Evolutionary conservation across 2,888 invertebrate genomes (phyloP), one percentile per base, ranked within the genome.

Genomic region (Dicyrtoma fusca): DNA sequence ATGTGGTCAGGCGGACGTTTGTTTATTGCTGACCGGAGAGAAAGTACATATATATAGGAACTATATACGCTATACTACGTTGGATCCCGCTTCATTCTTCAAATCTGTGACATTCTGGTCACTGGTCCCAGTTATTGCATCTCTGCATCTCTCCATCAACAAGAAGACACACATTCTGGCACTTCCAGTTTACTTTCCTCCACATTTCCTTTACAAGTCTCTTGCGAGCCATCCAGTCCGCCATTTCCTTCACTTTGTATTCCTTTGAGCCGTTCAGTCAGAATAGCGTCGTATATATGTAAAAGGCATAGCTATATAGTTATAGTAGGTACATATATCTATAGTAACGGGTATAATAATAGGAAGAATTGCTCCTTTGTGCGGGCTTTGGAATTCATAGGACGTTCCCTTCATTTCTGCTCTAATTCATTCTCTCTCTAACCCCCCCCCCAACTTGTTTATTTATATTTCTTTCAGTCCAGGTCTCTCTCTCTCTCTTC

Each of bases 1-100:
- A 23, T 55, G 21, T 55, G 55, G 55, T 55, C 55, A 55, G 23
- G 21, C 55, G 13, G 8, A 19, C n/a, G 51, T 55, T 55, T 17
- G 57, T 26, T 63, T 51, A 65, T 26, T 51, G 26, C 51, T 65
- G 51, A 65, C 51, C 51, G 51, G 65, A 65, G 65, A 65, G 26
- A 61, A 59, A n/a, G n/a, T n/a, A n/a, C n/a, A n/a, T n/a, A n/a
- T n/a, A n/a, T n/a, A n/a, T n/a, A n/a, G n/a, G n/a, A n/a, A n/a
- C n/a, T n/a, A n/a, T n/a, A n/a, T n/a, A n/a, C n/a, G n/a, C n/a
- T n/a, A n/a, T n/a, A n/a, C n/a, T n/a, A n/a, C n/a, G n/a, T n/a
- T 34, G 8, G 3, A 8, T 34, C 34, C 34, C 8, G 3, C 8
- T 34, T 34, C 4, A 34, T 34, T 34, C 4, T 34, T 34, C 34